A percentile compares a stretch with the other conserved stretches of the same genome.
Conservation (phyloP, 2,888 invertebrate genomes). For the Meiosimyza decipiens region DNA sequence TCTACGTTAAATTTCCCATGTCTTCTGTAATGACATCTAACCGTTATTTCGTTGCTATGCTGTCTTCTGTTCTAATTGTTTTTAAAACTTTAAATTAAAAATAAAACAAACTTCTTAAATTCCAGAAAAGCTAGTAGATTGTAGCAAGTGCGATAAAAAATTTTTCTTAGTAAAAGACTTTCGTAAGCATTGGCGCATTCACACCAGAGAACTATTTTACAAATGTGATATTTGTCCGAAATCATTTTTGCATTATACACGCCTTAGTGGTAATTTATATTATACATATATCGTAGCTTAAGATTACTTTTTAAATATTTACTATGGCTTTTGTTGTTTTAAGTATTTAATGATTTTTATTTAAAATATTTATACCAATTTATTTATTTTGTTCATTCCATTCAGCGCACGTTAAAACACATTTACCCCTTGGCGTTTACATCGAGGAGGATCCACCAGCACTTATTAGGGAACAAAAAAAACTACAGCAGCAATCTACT, state of each 20-base stretch:
- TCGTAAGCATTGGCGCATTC: conserved; percentile 56
- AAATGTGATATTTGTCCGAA: conserved; percentile 54
- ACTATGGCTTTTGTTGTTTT: conserved; percentile 5
- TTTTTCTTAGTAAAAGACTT: conserved; percentile 54
- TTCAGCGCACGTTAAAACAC: conserved; percentile 54
- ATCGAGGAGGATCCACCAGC: conserved; percentile 49
- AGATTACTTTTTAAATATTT: background rate
- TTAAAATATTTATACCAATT: background rate
- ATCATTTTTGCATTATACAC: conserved; percentile 55
- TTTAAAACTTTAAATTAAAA: conserved; percentile 18
- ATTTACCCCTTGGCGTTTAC: conserved; percentile 54
- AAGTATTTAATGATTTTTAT: conserved; percentile 9
- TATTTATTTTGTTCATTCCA: background rate
- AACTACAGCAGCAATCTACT: conserved; percentile 25
- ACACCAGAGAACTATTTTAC: conserved; percentile 56
- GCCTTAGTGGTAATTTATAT: conserved; percentile 51
- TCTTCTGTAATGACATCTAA: background rate
- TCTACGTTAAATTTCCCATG: conserved; percentile 2
- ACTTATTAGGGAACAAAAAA: conserved; percentile 17
- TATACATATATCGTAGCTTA: background rate
- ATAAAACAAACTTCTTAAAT: conserved; percentile 37
- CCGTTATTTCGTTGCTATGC: background rate
- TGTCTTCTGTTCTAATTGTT: background rate
- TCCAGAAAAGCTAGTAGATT: conserved; percentile 55
- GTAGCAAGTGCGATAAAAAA: conserved; percentile 52